These are phyloP conservation scores for Caenorhabditis plicata DNA, from an alignment of 2,888 invertebrate genomes.

Conservation along the genomic window DNA sequence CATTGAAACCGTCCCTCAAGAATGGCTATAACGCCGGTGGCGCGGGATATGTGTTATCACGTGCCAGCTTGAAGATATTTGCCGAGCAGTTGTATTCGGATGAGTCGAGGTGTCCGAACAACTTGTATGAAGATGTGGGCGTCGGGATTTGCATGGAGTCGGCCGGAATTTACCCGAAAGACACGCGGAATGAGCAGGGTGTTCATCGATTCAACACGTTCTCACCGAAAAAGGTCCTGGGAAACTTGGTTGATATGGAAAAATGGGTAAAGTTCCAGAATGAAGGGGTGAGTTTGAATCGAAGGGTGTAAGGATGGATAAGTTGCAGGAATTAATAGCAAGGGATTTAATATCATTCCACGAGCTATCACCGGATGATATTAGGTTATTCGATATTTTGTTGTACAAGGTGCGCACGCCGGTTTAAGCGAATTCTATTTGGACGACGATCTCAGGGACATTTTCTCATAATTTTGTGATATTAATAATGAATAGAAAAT, in stretches of 20 bases:
- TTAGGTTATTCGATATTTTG: conserved; percentile 40
- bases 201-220: conserved; percentile 46
- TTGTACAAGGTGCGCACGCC: no score
- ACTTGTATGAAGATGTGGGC: conserved; percentile 51
- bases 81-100: conserved; percentile 36
- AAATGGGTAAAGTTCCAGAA: conserved; percentile 22
- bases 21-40: conserved; percentile 57
- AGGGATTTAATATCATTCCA: conserved; percentile 45
- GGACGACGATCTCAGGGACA: no score
- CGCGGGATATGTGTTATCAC: conserved; percentile 51
- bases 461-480: no score
- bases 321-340: conserved; percentile 40
- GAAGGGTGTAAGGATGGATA: conserved; percentile 5
- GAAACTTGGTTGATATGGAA: no score
- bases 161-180: conserved; percentile 41
- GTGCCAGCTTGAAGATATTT: conserved; percentile 43
- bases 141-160: conserved; percentile 43
- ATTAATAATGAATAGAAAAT: no score
- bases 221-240: no score
- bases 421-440: no score
- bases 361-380: conserved; percentile 36
- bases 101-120: conserved; percentile 42
- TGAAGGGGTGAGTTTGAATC: conserved; percentile 3
- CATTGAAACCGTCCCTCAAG: conserved; percentile 45
- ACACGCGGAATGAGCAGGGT: conserved; percentile 37